phyloP scores from a whole-genome alignment of 1,140 invertebrate genomes.

The Zaprionus gabonicus region DNA sequence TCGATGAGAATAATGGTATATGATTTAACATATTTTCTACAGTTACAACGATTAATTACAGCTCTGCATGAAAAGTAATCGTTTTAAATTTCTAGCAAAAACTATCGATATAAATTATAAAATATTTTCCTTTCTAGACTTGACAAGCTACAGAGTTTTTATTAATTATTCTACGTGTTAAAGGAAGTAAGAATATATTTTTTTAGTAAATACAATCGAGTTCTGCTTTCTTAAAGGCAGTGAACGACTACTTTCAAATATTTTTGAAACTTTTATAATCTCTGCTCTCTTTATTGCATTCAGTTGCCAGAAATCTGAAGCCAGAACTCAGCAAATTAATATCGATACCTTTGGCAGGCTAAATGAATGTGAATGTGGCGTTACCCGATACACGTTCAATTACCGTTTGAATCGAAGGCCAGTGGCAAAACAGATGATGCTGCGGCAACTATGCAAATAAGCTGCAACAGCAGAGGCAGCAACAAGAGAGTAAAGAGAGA shows the following conservation, averaged over 20 bases:
- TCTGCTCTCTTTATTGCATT: too few species aligned
- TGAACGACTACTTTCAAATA: too few species aligned
- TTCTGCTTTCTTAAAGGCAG: too few species aligned
- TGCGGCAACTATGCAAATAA: conserved; percentile 37
- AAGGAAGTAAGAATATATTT: too few species aligned
- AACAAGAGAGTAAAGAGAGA: not conserved
- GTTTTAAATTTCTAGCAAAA: not conserved
- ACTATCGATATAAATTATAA: not conserved
- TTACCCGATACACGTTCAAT: conserved; percentile 25
- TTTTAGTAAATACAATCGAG: too few species aligned
- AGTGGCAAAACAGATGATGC: conserved; percentile 28
- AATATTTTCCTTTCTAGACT: not conserved
- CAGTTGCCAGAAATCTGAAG: not conserved
- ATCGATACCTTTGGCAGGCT: not conserved
- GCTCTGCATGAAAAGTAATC: not conserved
- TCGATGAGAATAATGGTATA: not conserved
- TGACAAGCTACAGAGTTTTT: too few species aligned
- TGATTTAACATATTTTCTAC: not conserved
- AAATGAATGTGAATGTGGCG: conserved; percentile 11
- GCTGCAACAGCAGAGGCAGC: conserved; percentile 1
- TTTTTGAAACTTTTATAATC: too few species aligned
- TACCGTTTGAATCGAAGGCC: conserved; percentile 15
- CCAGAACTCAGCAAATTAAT: not conserved
- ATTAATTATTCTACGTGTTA: too few species aligned
- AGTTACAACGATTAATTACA: not conserved